These are phyloP conservation scores for Drosophila putrida DNA, from an alignment of 2,888 invertebrate genomes.

Conservation along the genomic window DNA sequence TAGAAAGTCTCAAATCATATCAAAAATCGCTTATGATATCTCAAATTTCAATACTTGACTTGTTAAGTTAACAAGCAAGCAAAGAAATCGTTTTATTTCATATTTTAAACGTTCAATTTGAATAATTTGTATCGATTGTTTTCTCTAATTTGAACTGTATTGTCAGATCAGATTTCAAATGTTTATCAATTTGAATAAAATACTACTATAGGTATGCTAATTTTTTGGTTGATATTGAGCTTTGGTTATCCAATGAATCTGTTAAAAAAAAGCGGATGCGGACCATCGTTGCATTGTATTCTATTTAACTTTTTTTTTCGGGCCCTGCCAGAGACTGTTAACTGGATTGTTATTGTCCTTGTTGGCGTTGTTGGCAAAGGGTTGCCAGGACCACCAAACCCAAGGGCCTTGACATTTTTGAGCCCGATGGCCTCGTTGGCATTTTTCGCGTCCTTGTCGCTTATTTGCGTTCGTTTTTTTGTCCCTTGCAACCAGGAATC, in stretches of 20 bases:
- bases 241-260: constrained; percentile 17
- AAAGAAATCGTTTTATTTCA: not conserved
- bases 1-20: not conserved
- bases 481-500: constrained; percentile 26
- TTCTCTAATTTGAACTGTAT: not conserved
- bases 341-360: constrained; percentile 63
- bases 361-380: constrained; percentile 42
- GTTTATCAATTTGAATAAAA: constrained; percentile 2
- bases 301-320: constrained; percentile 1
- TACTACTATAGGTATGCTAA: not conserved
- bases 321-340: constrained; percentile 47
- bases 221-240: not conserved
- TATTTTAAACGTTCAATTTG: not conserved
- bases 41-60: constrained; percentile 2
- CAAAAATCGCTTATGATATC: not conserved
- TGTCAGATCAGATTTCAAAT: constrained; percentile 4
- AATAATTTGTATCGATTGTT: not conserved
- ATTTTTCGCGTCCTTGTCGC: constrained; percentile 62
- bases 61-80: not conserved
- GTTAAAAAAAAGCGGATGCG: constrained; percentile 8
- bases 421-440: constrained; percentile 34
- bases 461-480: constrained; percentile 52
- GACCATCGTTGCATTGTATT: constrained; percentile 1
- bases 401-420: constrained; percentile 55
- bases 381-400: constrained; percentile 43